Base-by-base conservation (phyloP, 1,140 invertebrate species). In the Aphelenchoides besseyi region DNA sequence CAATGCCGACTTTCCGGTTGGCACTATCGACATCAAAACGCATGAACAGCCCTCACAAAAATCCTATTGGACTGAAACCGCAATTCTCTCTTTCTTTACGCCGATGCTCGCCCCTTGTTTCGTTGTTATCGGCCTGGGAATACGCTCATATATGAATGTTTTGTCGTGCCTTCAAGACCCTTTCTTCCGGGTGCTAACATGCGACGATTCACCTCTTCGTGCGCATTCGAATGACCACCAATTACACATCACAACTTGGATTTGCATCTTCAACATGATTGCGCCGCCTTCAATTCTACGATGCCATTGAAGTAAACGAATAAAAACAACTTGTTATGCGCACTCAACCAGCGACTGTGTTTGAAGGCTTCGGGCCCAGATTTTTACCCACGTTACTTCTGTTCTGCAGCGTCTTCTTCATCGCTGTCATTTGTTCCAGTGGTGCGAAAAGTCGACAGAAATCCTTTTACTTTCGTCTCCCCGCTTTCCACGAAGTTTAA, bases 391-490 rank as follows among this genome's bases (percentile, higher is more conserved):
- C n/a, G n/a, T n/a, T n/a, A n/a, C n/a, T n/a, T n/a, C n/a, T n/a
- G n/a, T n/a, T n/a, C n/a, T n/a, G n/a, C n/a, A n/a, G 41, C 41
- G 41, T 23, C 41, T 23, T 48, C 41, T 23, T 12, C 41, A 12
- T 48, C 41, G 41, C 41, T 48, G 41, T 48, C 23, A 23, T 12
- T 16, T 23, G 41, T 23, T 16, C 41, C 12, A 23, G 41, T 23
- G 41, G 41, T 48, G 41, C 23, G 41, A 48, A 48, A 48, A 48
- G 41, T 48, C 41, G 41, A 48, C 12, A 48, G 41, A 48, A 48
- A 48, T 48, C 41, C 41, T 48, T 48, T 48, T 48, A 48, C 41
- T 23, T 23, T 16, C 41, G 41, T 48, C 41, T 48, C 41, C 12
- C 41, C 41, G 41, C 41, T 48, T 48, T 23, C 23, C 23, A 48